Base-by-base conservation (phyloP, 1,140 invertebrate genomes). In the Zaprionus camerounensis region DNA sequence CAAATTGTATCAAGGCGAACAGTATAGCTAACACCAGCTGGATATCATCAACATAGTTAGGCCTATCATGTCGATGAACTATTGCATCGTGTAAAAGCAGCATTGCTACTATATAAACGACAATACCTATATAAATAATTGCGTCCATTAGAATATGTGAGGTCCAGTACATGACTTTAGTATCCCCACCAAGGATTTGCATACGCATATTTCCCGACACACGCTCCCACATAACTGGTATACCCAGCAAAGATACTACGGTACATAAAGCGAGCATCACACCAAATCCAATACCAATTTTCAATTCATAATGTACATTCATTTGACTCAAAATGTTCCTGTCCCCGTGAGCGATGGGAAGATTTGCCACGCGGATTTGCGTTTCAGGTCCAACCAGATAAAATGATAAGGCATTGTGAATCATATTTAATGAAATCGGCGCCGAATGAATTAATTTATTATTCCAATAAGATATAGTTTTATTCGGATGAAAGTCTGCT, bases 321-420 rank as follows among this genome's bases (percentile, higher is more conserved):
- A 46, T 46, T 3, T n/a, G 6, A 7, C 2, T 64, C 20, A 66
- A 12, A 6, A 51, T 46, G 0, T 17, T 13, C 1, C 5, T 36
- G 9, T 44, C 22, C 0, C 17, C 55, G 17, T 63, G 64, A 1
- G 2, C 1, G 6, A 75, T 15, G 3, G 72, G 72, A 64, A 59
- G 9, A 22, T 75, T 75, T n/a, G 38, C 2, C 2, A 75, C 17
- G 0, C 20, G 22, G 38, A 75, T 70, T 11, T 55, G 26, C 5
- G 7, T 7, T 2, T 12, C 5, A 1, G 34, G n/a, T 20, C 53
- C 26, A 5, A 62, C 15, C 1, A 28, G 13, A 7, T 31, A 17
- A 2, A 44, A 15, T 7, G 59, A 36, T 9, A 75, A 11, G 2
- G 72, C 59, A 46, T 75, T 70, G 13, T 75, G 72, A 3, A 75